A percentile compares a stretch with the other conserved stretches of the same genome.
These are phyloP conservation scores for Centropristis striata DNA, from an alignment of 2,113 vertebrate species.

Conservation along the genomic window DNA sequence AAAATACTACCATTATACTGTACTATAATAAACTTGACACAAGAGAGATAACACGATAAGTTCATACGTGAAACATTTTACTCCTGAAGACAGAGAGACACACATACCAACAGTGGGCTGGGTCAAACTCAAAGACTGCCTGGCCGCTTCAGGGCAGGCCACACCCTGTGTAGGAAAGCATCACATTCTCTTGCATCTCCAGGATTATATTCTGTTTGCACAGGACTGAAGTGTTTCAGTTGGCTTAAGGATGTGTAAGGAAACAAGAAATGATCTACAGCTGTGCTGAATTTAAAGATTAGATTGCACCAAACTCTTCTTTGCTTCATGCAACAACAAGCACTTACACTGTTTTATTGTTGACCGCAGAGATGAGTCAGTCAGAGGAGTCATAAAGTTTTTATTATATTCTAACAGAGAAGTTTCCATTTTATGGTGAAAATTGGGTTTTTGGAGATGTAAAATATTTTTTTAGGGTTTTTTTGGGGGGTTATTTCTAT, in stretches of 20 bases:
- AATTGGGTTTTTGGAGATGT: too few species aligned
- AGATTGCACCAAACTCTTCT: neutral
- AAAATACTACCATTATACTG: neutral
- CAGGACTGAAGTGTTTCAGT: neutral
- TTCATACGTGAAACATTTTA: neutral
- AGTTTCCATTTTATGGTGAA: too few species aligned
- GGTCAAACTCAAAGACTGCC: neutral
- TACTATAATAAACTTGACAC: neutral
- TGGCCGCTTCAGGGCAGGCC: neutral
- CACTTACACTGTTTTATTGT: neutral
- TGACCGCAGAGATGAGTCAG: neutral
- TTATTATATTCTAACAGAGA: neutral
- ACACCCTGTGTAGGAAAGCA: constrained; percentile 3
- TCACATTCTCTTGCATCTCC: neutral
- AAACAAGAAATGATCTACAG: neutral
- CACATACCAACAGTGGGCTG: constrained; percentile 40
- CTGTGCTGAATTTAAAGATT: constrained; percentile 7
- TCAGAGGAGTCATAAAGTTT: constrained; percentile 22
- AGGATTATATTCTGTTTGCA: neutral
- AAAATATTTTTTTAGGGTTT: neutral
- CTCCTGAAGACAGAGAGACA: constrained; percentile 9
- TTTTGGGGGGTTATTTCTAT: neutral
- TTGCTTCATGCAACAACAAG: neutral
- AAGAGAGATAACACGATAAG: neutral
- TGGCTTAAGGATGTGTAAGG: neutral